Base-by-base conservation (phyloP, 2,888 invertebrate genomes). In the Nemapogon koenigi region DNA sequence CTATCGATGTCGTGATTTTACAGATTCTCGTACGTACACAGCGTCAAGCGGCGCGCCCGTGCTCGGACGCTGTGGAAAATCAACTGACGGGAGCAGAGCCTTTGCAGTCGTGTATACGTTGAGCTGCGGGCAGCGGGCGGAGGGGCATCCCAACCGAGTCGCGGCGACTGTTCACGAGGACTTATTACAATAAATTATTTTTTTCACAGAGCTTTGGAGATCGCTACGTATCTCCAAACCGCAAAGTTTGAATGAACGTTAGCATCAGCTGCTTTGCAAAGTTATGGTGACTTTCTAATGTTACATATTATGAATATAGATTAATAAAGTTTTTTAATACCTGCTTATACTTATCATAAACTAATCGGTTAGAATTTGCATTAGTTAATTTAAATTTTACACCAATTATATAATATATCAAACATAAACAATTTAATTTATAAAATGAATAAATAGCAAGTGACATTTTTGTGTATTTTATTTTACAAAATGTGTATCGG, bases 131-230 rank as follows among this genome's bases (percentile, higher is more conserved):
- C 45, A 49, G 42, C 46, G 60, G 61, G 64, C 49, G 65, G 55
- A 64, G 62, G 64, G 55, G 55, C 59, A 57, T 68, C 65, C 62
- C 67, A 62, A 59, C 71, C 78, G 80, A 80, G 62, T 59, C 58
- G 66, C 64, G 69, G 72, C 80, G 79, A 79, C 64, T 64, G 66
- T 62, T 65, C 70, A 69, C 80, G 78, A 76, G 58, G 66, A 66
- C 69, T 71, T 73, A 75, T 73, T 73, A 75, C 66, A 75, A 73
- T 72, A 75, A 73, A 73, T 75, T 68, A 69, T 73, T 69, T 71
- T 42, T 71, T 69, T 73, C 64, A 64, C 63, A 59, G 58, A 67
- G 68, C 67, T 73, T 69, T 62, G 60, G 60, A 65, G 61, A 66
- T 69, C 66, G 64, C 58, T 57, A 55, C 59, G 59, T 61, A 59